Evolutionary conservation across 2,888 invertebrate species (phyloP).

Genomic region (Alcis repandata): DNA sequence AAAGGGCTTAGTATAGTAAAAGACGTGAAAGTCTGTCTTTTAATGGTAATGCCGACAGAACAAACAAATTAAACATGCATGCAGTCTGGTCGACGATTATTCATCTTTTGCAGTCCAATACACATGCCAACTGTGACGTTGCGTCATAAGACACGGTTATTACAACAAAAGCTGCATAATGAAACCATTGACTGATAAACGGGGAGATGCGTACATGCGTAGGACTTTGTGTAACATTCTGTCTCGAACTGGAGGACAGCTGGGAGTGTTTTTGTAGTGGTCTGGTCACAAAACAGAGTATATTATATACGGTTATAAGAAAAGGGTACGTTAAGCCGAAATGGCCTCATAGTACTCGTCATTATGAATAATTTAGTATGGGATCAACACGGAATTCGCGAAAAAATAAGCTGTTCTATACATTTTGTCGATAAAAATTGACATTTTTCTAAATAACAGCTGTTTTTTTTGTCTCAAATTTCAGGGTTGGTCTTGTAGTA

Average conservation of each 20-base stretch:
- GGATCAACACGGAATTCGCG: too few species aligned
- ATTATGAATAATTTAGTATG: too few species aligned
- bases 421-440: too few species aligned
- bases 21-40: constrained; percentile 3
- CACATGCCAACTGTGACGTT: constrained; percentile 27
- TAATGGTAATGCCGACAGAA: constrained; percentile 8
- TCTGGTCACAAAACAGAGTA: not conserved
- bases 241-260: not conserved
- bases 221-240: not conserved
- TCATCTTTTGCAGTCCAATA: constrained; percentile 31
- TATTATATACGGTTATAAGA: too few species aligned
- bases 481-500: too few species aligned
- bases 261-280: not conserved
- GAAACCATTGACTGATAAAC: constrained; percentile 18
- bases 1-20: not conserved
- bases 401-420: too few species aligned
- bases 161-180: constrained; percentile 27
- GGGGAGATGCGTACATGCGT: constrained; percentile 6
- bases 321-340: too few species aligned
- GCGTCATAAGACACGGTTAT: constrained; percentile 29
- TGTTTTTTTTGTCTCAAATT: too few species aligned
- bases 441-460: too few species aligned
- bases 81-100: constrained; percentile 30
- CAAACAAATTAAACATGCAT: constrained; percentile 18
- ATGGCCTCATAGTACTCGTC: too few species aligned